These are phyloP conservation scores for Pygoscelis adeliae DNA, from an alignment of 2,113 vertebrate genomes.

Conservation along the genomic window DNA sequence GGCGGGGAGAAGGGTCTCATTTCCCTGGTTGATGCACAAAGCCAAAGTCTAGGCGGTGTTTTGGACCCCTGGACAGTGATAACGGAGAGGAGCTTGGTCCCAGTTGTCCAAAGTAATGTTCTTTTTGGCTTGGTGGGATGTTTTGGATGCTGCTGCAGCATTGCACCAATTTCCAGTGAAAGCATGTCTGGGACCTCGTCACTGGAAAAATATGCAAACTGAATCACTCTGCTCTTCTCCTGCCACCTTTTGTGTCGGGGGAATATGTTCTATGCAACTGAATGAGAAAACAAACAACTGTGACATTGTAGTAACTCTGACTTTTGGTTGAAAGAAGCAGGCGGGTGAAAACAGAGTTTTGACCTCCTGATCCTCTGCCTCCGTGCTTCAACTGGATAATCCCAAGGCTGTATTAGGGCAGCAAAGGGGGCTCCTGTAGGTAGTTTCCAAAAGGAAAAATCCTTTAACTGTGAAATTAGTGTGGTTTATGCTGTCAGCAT, in stretches of 20 bases:
- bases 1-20: not conserved
- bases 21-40: not conserved
- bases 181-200: slow-evolving; percentile 37
- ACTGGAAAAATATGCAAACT: slow-evolving; percentile 42
- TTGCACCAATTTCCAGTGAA: slow-evolving; percentile 4
- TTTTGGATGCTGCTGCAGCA: not conserved
- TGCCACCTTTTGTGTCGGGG: slow-evolving; percentile 24
- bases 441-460: not conserved
- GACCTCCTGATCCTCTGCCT: not conserved
- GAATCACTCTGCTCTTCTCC: slow-evolving; percentile 36
- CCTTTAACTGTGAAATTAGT: not conserved
- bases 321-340: not conserved
- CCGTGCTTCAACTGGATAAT: not conserved
- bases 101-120: slow-evolving; percentile 26
- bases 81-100: not conserved
- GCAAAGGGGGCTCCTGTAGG: not conserved
- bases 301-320: not conserved
- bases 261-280: not conserved
- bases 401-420: not conserved
- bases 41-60: not conserved
- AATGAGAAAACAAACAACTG: not conserved
- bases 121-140: slow-evolving; percentile 28
- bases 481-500: not conserved
- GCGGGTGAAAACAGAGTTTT: not conserved
- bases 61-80: not conserved